Percentiles rank a stretch among this genome's conserved stretches.
phyloP scores from a whole-genome alignment of 2,888 invertebrate species.

The Drosophila borborema region DNA sequence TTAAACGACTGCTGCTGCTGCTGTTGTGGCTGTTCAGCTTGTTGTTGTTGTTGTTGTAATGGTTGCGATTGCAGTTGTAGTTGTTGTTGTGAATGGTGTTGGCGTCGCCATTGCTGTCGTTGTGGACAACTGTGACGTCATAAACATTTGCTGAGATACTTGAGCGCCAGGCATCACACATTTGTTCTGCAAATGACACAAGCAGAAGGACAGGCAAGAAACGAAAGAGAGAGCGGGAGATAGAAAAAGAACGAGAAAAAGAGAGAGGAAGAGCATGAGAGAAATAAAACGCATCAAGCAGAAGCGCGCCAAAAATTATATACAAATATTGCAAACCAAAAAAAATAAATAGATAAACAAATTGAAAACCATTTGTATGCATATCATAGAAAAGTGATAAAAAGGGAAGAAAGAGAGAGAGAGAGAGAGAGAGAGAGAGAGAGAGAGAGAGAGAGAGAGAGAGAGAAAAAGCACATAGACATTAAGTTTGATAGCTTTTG shows the following conservation, averaged over 20 bases:
- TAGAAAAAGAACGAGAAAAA: not conserved
- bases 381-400: not conserved
- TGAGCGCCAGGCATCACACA: conserved; percentile 84
- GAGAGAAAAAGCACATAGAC: conserved; percentile 18
- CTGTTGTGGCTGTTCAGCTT: conserved; percentile 23
- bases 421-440: not conserved
- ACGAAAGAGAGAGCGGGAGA: conserved; percentile 13
- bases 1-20: conserved; percentile 19
- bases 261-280: not conserved
- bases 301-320: conserved; percentile 8
- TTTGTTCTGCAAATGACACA: conserved; percentile 82
- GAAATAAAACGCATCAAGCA: conserved; percentile 1
- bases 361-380: not conserved
- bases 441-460: conserved; percentile 9
- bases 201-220: conserved; percentile 45
- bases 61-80: conserved; percentile 35
- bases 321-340: not conserved
- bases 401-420: not conserved
- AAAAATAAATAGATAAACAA: not conserved
- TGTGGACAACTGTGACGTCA: conserved; percentile 77
- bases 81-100: conserved; percentile 8
- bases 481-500: conserved; percentile 34
- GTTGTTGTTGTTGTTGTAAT: conserved; percentile 28
- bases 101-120: conserved; percentile 20
- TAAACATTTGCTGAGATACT: conserved; percentile 82